Conservation (phyloP, 2,797 vertebrate species). For the Arctocebus calabarensis region DNA sequence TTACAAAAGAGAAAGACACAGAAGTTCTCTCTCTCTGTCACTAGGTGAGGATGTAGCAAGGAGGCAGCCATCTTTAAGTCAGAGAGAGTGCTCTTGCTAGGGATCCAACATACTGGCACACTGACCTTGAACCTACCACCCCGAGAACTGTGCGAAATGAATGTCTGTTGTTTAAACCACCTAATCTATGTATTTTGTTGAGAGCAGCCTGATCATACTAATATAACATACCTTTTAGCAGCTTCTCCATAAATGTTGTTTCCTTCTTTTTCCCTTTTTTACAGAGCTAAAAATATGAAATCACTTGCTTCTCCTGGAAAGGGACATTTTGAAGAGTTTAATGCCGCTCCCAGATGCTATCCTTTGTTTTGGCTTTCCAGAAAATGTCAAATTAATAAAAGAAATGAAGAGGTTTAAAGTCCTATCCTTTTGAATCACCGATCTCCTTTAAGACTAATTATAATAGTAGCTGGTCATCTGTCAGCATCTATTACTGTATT, state of each 20-base stretch:
- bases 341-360: not conserved
- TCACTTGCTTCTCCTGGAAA: not conserved
- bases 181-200: not conserved
- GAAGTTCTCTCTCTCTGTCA: rapidly evolving
- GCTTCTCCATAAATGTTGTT: not conserved
- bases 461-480: not conserved
- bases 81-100: not conserved
- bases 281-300: not conserved
- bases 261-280: not conserved
- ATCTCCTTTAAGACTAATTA: not conserved
- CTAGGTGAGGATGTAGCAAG: not conserved
- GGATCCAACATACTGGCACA: not conserved
- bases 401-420: constrained; percentile 15
- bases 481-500: not conserved
- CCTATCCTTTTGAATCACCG: not conserved
- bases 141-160: not conserved
- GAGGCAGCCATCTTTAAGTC: not conserved
- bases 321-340: not conserved
- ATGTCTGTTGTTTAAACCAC: not conserved
- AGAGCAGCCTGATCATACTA: not conserved
- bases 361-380: constrained; percentile 21
- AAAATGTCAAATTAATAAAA: constrained; percentile 54
- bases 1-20: not conserved
- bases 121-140: not conserved
- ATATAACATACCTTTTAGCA: not conserved